Conservation (phyloP, 1,140 invertebrate genomes). For the Drosophila nikananu region DNA sequence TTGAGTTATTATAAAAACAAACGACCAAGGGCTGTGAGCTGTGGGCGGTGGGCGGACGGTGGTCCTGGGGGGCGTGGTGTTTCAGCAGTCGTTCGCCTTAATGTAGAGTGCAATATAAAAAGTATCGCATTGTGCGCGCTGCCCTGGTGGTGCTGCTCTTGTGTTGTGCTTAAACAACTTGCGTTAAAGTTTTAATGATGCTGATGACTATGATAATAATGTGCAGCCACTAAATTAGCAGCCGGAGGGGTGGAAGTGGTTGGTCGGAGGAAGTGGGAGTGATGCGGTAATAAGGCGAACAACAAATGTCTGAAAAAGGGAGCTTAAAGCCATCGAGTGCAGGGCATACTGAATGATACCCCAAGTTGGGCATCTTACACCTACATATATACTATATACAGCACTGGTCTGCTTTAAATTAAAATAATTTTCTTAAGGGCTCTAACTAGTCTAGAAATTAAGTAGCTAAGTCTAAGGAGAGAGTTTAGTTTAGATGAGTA, state of each 20-base stretch:
- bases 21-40: conserved; percentile 36
- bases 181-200: conserved; percentile 81
- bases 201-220: conserved; percentile 83
- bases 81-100: conserved; percentile 63
- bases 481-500: neutral
- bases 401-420: too few species aligned
- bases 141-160: conserved; percentile 34
- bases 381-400: neutral
- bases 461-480: too few species aligned
- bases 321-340: conserved; percentile 21
- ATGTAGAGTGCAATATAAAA: conserved; percentile 82
- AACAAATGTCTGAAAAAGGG: conserved; percentile 6
- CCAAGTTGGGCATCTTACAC: conserved; percentile 1
- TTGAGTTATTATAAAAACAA: conserved; percentile 78
- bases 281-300: conserved; percentile 39
- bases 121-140: conserved; percentile 67
- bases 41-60: neutral
- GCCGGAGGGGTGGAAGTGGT: conserved; percentile 27
- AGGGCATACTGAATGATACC: conserved; percentile 29
- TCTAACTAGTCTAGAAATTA: too few species aligned
- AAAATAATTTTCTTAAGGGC: too few species aligned
- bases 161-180: conserved; percentile 72
- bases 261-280: conserved; percentile 11
- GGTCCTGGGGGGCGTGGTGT: neutral
- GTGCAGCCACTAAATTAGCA: conserved; percentile 81